phyloP scores from a whole-genome alignment of 2,888 invertebrate species.

The Cerastis rubricosa region DNA sequence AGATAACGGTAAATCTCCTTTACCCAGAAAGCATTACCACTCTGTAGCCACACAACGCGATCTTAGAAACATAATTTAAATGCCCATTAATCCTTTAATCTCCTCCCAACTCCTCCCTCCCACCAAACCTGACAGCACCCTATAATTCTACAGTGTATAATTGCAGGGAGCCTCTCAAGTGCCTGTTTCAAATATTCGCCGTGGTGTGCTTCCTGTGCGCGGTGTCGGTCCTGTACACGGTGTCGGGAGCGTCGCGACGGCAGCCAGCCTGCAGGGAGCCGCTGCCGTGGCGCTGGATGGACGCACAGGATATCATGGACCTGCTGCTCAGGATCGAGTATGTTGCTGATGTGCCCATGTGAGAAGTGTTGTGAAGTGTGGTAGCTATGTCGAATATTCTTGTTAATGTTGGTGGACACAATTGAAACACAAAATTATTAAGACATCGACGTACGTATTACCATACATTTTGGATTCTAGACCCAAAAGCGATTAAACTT shows the following conservation, averaged over 20 bases:
- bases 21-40: neutral
- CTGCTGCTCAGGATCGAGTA: conserved; percentile 84
- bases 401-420: neutral
- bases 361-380: conserved; percentile 35
- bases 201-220: conserved; percentile 84
- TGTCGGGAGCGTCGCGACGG: conserved; percentile 66
- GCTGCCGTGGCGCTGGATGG: conserved; percentile 84
- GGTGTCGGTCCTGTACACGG: conserved; percentile 77
- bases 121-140: conserved; percentile 52
- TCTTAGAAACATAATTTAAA: neutral
- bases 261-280: conserved; percentile 62
- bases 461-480: neutral
- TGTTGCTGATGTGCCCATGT: conserved; percentile 87
- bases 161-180: conserved; percentile 85
- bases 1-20: neutral
- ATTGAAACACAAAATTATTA: neutral
- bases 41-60: neutral
- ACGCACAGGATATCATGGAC: conserved; percentile 83
- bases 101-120: conserved; percentile 7
- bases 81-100: neutral
- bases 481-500: neutral
- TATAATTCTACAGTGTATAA: conserved; percentile 78
- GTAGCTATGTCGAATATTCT: conserved; percentile 5
- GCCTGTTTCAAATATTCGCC: conserved; percentile 86
- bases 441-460: neutral